phyloP scores from a whole-genome alignment of 2,113 vertebrate species.

The Leptosomus discolor region DNA sequence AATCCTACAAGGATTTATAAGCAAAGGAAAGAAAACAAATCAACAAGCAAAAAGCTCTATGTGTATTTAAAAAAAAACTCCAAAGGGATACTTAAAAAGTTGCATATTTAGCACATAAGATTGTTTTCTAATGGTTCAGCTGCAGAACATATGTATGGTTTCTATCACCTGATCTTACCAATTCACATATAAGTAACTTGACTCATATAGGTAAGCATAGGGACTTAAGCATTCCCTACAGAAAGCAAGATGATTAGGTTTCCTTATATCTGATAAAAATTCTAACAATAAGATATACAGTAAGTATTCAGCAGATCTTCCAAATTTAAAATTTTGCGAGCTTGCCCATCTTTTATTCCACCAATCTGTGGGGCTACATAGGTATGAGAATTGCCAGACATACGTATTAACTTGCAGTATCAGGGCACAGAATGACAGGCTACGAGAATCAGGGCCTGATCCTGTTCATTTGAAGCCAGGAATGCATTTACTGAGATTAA shows the following conservation, averaged over 20 bases:
- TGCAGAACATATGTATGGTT: neutral
- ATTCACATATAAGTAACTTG: neutral
- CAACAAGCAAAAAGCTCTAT: neutral
- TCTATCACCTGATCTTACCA: neutral
- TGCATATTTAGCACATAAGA: neutral
- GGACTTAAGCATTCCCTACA: neutral
- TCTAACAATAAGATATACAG: neutral
- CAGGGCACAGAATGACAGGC: neutral
- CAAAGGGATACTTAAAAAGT: neutral
- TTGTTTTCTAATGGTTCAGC: neutral
- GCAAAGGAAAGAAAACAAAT: neutral
- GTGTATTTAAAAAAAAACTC: neutral
- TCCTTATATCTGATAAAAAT: neutral
- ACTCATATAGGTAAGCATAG: neutral
- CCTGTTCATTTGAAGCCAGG: neutral
- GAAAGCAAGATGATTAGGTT: neutral
- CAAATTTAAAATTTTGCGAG: neutral
- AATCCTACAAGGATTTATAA: neutral
- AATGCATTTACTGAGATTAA: neutral
- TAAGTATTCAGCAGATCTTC: neutral
- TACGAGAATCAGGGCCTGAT: neutral
- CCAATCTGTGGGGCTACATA: neutral
- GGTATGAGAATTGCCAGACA: neutral
- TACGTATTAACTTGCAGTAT: neutral
- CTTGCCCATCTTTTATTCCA: neutral